phyloP scores from a whole-genome alignment of 2,888 invertebrate species.

The Thymelicus lineola region DNA sequence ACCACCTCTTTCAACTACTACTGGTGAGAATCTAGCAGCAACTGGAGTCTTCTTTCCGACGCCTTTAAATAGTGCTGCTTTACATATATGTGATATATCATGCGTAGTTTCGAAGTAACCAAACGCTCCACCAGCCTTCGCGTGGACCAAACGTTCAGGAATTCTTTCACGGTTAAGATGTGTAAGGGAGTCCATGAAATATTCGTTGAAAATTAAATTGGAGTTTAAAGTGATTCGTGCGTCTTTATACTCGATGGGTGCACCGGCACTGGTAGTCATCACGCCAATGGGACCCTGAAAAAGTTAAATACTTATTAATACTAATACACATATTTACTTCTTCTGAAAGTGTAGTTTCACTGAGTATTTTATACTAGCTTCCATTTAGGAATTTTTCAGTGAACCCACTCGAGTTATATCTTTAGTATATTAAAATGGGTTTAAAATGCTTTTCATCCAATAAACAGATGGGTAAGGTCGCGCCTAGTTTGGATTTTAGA shows the following conservation, averaged over 20 bases:
- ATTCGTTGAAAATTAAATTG: conserved; percentile 91
- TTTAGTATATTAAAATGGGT: too few relatives aligned
- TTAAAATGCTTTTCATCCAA: too few relatives aligned
- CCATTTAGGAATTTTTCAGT: too few relatives aligned
- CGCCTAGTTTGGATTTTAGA: too few relatives aligned
- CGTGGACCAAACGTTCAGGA: conserved; percentile 96
- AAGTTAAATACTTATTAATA: background rate
- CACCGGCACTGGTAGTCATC: conserved; percentile 91
- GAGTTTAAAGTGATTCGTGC: conserved; percentile 91
- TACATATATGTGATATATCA: conserved; percentile 90
- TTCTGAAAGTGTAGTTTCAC: too few relatives aligned
- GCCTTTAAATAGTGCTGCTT: conserved; percentile 89
- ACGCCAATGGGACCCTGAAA: conserved; percentile 80
- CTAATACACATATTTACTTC: too few relatives aligned
- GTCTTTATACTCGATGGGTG: conserved; percentile 89
- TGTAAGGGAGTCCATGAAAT: conserved; percentile 89
- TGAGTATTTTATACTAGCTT: too few relatives aligned
- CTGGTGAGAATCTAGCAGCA: conserved; percentile 92
- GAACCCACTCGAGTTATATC: too few relatives aligned
- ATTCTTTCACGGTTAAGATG: conserved; percentile 95
- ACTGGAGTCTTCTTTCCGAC: conserved; percentile 91
- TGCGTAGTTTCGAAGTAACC: conserved; percentile 94
- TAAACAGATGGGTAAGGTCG: too few relatives aligned
- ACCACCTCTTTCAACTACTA: conserved; percentile 93
- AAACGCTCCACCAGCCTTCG: conserved; percentile 95